Conservation (phyloP, 2,113 vertebrate genomes). For the Phainopepla nitens region DNA sequence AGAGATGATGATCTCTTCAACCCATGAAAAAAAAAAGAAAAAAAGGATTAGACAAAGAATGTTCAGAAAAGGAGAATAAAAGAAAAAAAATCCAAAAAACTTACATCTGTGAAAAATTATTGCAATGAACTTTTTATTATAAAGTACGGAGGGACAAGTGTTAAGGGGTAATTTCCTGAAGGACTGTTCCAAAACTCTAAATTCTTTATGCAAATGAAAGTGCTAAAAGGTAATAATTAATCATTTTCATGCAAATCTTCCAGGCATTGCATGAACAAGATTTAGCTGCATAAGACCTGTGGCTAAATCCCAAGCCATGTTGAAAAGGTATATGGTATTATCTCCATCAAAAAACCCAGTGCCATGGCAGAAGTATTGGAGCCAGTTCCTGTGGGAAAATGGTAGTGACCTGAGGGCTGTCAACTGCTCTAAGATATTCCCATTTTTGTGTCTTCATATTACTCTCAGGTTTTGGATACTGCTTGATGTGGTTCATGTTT, state of each 20-base stretch:
- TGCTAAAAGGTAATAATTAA: background rate
- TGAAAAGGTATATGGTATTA: background rate
- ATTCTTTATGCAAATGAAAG: background rate
- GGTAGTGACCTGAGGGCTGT: background rate
- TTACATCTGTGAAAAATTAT: background rate
- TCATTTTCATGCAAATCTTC: background rate
- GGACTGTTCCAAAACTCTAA: background rate
- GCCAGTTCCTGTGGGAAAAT: background rate
- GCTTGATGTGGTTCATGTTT: background rate
- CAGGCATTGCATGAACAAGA: background rate
- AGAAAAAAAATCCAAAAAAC: background rate
- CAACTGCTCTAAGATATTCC: background rate
- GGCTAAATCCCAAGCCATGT: background rate
- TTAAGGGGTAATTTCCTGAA: slow-evolving; percentile 15
- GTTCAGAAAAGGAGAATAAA: background rate
- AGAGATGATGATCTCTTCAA: background rate
- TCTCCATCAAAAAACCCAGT: background rate
- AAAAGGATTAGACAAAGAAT: background rate
- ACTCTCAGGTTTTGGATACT: background rate
- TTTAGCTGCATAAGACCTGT: background rate
- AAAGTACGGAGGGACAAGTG: background rate
- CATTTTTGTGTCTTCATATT: background rate
- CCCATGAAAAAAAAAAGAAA: background rate
- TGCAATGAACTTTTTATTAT: background rate
- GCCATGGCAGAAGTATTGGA: background rate